Evolutionary conservation across 2,888 invertebrate species (phyloP).

Genomic region (Mythimna ferrago): DNA sequence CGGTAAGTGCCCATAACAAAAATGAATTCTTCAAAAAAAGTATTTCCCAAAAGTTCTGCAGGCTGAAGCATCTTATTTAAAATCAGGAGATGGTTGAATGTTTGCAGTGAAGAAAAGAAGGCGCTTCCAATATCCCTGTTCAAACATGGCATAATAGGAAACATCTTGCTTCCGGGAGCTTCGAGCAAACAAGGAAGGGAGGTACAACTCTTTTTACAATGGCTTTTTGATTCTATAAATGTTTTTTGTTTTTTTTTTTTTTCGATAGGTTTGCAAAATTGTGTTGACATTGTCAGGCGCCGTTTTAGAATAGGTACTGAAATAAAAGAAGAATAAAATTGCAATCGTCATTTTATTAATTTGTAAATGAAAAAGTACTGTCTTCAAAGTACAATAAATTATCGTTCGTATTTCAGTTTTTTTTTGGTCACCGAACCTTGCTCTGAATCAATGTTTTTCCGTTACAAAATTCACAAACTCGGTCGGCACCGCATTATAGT

Average conservation of each 20-base stretch:
- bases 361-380: too few species aligned
- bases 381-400: too few species aligned
- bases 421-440: too few species aligned
- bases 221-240: neutral
- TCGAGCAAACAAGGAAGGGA: conserved; percentile 66
- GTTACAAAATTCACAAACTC: too few species aligned
- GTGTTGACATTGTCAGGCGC: neutral
- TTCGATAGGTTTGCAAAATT: too few species aligned
- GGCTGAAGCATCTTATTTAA: conserved; percentile 67
- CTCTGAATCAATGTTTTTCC: too few species aligned
- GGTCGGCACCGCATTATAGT: too few species aligned
- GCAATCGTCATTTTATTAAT: too few species aligned
- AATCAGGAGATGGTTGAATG: conserved; percentile 66
- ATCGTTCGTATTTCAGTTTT: too few species aligned
- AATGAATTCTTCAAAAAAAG: neutral
- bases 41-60: neutral
- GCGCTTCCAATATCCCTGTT: conserved; percentile 80
- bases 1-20: too few species aligned
- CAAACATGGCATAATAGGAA: conserved; percentile 83
- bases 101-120: conserved; percentile 71
- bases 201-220: conserved; percentile 47
- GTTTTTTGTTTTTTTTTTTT: conserved; percentile 3
- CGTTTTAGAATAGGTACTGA: neutral
- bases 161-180: conserved; percentile 74
- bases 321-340: too few species aligned